Evolutionary conservation across 2,797 vertebrate species (phyloP).

Genomic region (Loriculus beryllinus): DNA sequence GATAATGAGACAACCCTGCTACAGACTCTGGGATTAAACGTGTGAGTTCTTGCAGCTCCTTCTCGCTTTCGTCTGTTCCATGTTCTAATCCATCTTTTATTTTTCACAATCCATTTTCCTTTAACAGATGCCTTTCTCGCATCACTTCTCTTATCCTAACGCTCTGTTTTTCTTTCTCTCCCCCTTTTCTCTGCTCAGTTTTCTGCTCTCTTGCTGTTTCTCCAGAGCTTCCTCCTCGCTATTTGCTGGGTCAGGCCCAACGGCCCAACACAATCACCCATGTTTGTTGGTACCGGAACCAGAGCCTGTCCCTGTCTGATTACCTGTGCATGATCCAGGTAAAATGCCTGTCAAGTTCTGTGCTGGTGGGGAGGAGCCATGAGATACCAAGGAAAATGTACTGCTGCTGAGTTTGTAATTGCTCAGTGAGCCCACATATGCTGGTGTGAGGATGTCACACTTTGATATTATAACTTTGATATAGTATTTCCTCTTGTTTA

Average conservation of each 20-base stretch:
- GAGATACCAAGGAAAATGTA: background rate
- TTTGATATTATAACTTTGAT: too few species aligned
- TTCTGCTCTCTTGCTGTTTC: conserved; percentile 83
- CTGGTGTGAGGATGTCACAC: background rate
- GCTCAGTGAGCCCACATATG: background rate
- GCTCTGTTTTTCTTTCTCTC: conserved; percentile 54
- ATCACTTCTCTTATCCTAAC: conserved; percentile 39
- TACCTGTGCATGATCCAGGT: conserved; percentile 96
- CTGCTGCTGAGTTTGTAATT: background rate
- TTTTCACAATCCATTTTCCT: conserved; percentile 17
- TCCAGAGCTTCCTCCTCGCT: conserved; percentile 86
- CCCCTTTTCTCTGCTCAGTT: conserved; percentile 74
- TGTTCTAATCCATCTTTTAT: conserved; percentile 2
- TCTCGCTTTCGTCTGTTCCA: background rate
- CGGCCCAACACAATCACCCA: conserved; percentile 94
- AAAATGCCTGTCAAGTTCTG: conserved; percentile 67
- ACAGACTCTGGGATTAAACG: background rate
- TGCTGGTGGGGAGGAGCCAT: conserved; percentile 35
- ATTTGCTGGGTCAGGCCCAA: conserved; percentile 87
- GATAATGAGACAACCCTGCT: background rate
- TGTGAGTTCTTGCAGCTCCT: background rate
- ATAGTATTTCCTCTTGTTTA: background rate
- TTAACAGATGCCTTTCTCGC: conserved; percentile 31
- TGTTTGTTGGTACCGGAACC: conserved; percentile 95
- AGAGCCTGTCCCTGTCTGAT: conserved; percentile 91